Conservation (phyloP, 30 jellyfish, hydroid and myxozoan species). For the Aurelia coerulea region DNA sequence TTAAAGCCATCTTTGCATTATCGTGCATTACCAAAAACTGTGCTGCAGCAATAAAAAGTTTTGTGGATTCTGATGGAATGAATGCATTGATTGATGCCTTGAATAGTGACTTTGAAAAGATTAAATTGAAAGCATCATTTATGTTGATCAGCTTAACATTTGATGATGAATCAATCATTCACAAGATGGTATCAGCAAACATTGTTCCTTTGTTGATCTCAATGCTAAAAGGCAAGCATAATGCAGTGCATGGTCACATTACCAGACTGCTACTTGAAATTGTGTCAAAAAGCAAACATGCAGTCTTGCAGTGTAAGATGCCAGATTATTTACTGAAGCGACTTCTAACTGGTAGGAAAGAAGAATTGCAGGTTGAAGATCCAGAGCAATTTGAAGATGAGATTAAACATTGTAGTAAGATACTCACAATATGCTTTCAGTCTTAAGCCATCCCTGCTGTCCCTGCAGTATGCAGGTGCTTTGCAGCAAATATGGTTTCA, state of each 20-base stretch:
- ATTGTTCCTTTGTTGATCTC: conserved; percentile 23
- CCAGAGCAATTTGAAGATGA: conserved; percentile 54
- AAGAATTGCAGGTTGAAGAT: conserved; percentile 13
- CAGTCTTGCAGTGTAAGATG: conserved; percentile 30
- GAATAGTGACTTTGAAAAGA: conserved; percentile 47
- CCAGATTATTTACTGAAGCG: conserved; percentile 39
- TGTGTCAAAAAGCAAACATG: conserved; percentile 8
- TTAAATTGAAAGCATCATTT: conserved; percentile 79
- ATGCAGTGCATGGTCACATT: conserved; percentile 44
- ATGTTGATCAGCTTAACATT: conserved; percentile 49
- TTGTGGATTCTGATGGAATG: conserved; percentile 55
- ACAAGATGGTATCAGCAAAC: conserved; percentile 1
- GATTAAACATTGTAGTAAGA: conserved; percentile 11
- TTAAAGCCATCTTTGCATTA: conserved; percentile 81
- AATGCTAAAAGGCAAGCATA: conserved; percentile 43
- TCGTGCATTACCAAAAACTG: conserved; percentile 60
- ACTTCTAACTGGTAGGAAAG: conserved; percentile 1
- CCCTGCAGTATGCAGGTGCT: too few relatives aligned
- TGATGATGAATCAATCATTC: conserved; percentile 29
- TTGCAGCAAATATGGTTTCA: too few relatives aligned
- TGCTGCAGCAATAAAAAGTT: conserved; percentile 25
- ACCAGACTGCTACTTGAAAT: conserved; percentile 26
- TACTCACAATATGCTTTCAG: conserved; percentile 33
- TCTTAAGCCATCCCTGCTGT: too few relatives aligned
- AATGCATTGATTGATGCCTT: conserved; percentile 26